Base-by-base conservation (phyloP, 53 echinoderm and acorn worm genomes). In the Hippasteria phrygiana region DNA sequence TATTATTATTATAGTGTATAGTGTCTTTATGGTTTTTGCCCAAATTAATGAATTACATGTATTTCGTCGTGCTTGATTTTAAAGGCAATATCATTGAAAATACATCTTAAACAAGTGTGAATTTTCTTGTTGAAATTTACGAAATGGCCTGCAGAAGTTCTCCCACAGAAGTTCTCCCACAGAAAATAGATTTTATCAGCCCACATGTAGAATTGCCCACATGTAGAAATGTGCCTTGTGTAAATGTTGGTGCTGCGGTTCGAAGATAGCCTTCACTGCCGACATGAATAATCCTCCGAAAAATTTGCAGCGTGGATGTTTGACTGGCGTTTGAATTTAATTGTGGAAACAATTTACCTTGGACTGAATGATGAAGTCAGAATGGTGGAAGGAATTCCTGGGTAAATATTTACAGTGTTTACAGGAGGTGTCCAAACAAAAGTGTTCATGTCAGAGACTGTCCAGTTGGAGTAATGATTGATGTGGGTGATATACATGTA, bases 371-470 rank as follows among this genome's bases (percentile, higher is more conserved):
- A n/a, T n/a, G 22, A 59, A 5, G 28, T 59, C 59, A 22, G 2
- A 0, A 33, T 35, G 34, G 34, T 37, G 24, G 79, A 35, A 41
- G 62, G 79, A 79, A 79, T 79, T 79, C 41, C 62, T 0, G 36
- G 20, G 24, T 36, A 42, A 55, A 38, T 33, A 62, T n/a, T n/a
- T 56, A 40, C 55, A 39, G 33, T 79, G 79, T 79, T 79, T 79
- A 79, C 79, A 18, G 33, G 31, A 31, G 42, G 62, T 59, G 62
- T 55, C 79, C 41, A 33, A 79, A 55, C 79, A 55, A 79, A 79
- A 54, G 42, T 39, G 12, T 62, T 79, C 28, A 40, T 67, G 31
- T 35, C 31, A 59, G 40, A 59, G 20, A 38, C 28, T 79, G 79
- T 22, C 40, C 31, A 20, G 59, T 9, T 22, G 53, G 50, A 29